These are phyloP conservation scores for Camelus dromedarius DNA, from an alignment of 2,113 vertebrate species.

Conservation along the genomic window DNA sequence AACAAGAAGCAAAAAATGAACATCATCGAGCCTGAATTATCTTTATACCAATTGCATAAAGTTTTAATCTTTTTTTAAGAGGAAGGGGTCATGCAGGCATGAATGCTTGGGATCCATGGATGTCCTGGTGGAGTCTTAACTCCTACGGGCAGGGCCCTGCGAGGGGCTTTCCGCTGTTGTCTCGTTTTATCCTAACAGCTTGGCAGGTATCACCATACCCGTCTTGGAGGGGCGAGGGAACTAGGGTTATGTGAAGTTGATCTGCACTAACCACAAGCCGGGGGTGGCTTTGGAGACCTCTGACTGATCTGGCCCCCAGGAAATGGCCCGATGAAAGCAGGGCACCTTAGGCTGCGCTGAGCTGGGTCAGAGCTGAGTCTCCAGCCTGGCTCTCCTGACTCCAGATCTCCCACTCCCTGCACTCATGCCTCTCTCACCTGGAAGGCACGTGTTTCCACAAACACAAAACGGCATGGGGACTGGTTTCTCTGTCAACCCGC, in stretches of 20 bases:
- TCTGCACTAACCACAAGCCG: too few relatives aligned
- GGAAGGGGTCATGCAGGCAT: neutral
- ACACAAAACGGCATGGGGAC: neutral
- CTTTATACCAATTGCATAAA: neutral
- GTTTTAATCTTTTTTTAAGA: neutral
- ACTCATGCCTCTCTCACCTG: neutral
- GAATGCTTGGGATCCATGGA: too few relatives aligned
- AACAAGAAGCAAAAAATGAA: neutral
- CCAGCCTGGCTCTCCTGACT: neutral
- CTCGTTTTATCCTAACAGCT: neutral
- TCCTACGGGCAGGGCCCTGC: fast-evolving
- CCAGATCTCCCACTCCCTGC: neutral
- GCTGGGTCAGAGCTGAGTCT: neutral
- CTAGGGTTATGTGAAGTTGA: neutral
- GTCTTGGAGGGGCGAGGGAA: neutral
- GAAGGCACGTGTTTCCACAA: neutral
- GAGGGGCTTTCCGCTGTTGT: neutral
- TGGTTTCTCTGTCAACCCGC: neutral
- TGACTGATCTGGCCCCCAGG: too few relatives aligned
- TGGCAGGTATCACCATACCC: too few relatives aligned
- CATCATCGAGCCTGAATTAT: neutral
- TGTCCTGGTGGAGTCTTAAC: neutral
- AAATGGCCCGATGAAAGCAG: neutral
- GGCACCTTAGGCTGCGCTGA: fast-evolving
- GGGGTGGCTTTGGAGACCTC: neutral